Evolutionary conservation across 2,113 vertebrate species (phyloP), one percentile per base, ranked within the genome.

Genomic region (Carettochelys insculpta): DNA sequence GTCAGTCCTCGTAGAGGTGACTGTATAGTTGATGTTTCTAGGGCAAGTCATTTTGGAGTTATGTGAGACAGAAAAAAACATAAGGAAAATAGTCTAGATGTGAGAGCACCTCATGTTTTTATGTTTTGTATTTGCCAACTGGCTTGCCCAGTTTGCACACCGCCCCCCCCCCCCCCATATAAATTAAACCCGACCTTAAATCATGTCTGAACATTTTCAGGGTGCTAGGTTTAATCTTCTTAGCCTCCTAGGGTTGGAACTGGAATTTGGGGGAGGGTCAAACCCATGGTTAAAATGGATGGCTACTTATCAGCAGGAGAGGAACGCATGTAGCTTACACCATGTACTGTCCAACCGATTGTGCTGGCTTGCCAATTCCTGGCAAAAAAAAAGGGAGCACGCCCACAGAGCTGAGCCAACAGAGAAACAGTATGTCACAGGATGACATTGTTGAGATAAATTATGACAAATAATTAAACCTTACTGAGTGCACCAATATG

Each of bases 401-500:
- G 86, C 3, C 90, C 16, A 79, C 71, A n/a, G 6, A 45, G 9
- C 38, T 9, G 5, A 0, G 2, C 45, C 6, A 20, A 12, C 77
- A 58, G 90, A 76, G 61, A 45, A 75, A 89, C 89, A 81, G 13
- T 54, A 77, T 80, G 45, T 9, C 56, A 79, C 77, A 48, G 52
- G 86, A 61, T 47, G 84, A 88, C 84, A 76, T 61, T 43, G 77
- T 86, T 85, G 86, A n/a, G 80, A 13, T 75, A 80, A 80, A 53
- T 81, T 38, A 51, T 78, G 56, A 51, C 85, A 61, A 58, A 81
- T 77, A 84, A 93, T 92, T 87, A 88, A 88, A 61, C 61, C 77
- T 41, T 47, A 81, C 83, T 5, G 34, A 80, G 85, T 94, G 90
- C 93, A 77, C 90, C 87, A 19, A 90, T 87, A 86, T 89, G 90